Conservation (phyloP, 2,888 invertebrate species). For the Pyrgus malvae region DNA sequence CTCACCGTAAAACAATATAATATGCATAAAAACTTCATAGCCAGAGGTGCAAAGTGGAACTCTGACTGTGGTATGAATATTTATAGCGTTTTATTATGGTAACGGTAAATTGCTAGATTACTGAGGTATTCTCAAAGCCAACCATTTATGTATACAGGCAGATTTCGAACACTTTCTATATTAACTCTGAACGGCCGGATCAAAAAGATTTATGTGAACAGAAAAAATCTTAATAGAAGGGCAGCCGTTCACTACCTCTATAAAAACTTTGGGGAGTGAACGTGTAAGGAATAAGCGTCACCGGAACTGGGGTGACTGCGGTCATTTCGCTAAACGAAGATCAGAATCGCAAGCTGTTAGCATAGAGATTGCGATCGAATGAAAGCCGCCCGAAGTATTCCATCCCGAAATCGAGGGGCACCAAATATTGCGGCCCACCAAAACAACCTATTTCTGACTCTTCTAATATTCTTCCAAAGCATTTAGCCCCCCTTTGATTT, state of each 20-base stretch:
- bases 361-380: constrained; percentile 82
- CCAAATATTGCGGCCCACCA: constrained; percentile 72
- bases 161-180: not conserved
- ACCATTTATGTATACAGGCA: not conserved
- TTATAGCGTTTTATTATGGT: too few relatives aligned
- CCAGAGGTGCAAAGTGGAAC: too few relatives aligned
- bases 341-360: constrained; percentile 82
- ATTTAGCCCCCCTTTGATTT: constrained; percentile 67
- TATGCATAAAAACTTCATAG: too few relatives aligned
- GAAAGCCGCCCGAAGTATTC: constrained; percentile 76
- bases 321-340: constrained; percentile 82
- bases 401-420: constrained; percentile 74
- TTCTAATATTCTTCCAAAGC: constrained; percentile 63
- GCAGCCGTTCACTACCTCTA: constrained; percentile 64
- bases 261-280: constrained; percentile 77
- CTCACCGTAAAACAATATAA: too few relatives aligned
- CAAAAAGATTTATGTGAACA: constrained; percentile 49
- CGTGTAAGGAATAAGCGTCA: constrained; percentile 80
- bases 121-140: too few relatives aligned
- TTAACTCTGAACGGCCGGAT: constrained; percentile 20
- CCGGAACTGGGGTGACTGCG: constrained; percentile 75
- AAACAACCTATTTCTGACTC: constrained; percentile 69
- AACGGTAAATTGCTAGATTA: not conserved
- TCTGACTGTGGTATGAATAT: too few relatives aligned
- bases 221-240: constrained; percentile 63